Percentiles rank a stretch among this genome's conserved stretches.
Evolutionary conservation across 2,113 vertebrate genomes (phyloP).

Genomic region (Brachypteracias leptosomus): DNA sequence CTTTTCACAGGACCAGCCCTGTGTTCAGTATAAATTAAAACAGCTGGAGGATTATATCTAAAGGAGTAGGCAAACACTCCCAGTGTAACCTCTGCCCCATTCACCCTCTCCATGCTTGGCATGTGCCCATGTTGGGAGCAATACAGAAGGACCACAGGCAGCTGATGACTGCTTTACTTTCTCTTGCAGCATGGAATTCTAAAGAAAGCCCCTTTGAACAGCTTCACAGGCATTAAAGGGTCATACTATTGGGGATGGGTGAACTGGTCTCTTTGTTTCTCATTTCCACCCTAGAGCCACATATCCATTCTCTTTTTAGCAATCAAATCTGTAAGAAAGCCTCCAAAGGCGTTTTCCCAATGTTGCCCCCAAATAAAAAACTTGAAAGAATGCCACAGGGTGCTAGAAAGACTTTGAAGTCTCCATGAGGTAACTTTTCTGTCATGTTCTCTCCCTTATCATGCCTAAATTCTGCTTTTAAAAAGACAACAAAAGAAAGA

Average conservation of each 20-base stretch:
- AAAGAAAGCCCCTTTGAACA: background rate
- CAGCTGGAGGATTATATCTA: background rate
- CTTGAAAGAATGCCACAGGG: background rate
- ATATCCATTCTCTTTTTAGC: background rate
- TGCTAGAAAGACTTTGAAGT: constrained; percentile 5
- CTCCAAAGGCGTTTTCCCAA: background rate
- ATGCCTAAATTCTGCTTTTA: background rate
- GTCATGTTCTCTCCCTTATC: background rate
- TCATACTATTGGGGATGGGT: background rate
- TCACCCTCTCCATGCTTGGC: background rate
- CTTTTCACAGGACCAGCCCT: background rate
- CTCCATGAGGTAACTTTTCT: background rate
- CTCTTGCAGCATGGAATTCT: background rate
- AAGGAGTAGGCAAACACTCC: background rate
- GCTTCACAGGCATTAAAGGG: background rate
- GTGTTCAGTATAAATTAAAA: background rate
- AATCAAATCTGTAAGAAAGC: background rate
- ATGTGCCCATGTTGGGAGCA: background rate
- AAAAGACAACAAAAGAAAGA: background rate
- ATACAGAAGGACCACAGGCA: background rate
- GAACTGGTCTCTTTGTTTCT: constrained; percentile 4
- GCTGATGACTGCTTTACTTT: background rate
- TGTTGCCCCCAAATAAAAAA: background rate
- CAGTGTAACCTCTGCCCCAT: background rate
- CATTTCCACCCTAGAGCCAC: constrained; percentile 7